Percentiles rank a stretch among this genome's conserved stretches.
These are phyloP conservation scores for Spinus pinus DNA, from an alignment of 2,797 vertebrate genomes.

Conservation along the genomic window DNA sequence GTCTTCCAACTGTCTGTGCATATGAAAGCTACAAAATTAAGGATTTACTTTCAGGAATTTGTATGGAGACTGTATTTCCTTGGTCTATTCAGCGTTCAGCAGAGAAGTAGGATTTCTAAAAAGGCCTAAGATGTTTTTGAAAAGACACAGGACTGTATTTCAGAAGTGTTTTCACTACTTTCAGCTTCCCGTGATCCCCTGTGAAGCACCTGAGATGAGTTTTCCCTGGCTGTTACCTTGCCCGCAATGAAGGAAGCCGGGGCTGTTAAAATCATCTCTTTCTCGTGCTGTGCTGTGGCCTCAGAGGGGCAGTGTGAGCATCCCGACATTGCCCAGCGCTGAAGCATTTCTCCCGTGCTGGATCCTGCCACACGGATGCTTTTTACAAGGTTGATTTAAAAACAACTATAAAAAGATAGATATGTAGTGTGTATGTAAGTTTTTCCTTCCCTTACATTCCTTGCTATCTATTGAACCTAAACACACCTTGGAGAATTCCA, in stretches of 20 bases:
- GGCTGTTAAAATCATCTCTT: accelerated
- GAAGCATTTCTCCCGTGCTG: accelerated
- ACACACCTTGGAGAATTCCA: background rate
- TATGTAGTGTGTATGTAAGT: too few species aligned
- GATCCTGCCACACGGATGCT: background rate
- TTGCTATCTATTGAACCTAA: background rate
- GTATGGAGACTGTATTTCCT: background rate
- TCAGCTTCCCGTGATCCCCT: background rate
- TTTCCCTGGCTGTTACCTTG: background rate
- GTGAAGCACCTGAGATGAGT: background rate
- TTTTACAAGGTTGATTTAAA: background rate
- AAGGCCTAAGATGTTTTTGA: background rate
- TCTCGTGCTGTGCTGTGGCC: background rate
- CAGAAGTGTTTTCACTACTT: background rate
- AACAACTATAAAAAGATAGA: background rate
- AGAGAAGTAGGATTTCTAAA: background rate
- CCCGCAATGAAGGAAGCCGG: background rate
- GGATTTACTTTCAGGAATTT: background rate
- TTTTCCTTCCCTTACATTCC: background rate
- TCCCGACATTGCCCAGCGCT: background rate
- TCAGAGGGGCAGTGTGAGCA: constrained; percentile 35
- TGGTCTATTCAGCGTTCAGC: background rate
- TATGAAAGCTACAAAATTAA: background rate
- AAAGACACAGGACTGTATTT: background rate
- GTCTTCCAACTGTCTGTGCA: background rate